A percentile compares a stretch with the other conserved stretches of the same genome.
Conservation (phyloP, 35 echinoderm and acorn worm species). For the Patiria miniata region DNA sequence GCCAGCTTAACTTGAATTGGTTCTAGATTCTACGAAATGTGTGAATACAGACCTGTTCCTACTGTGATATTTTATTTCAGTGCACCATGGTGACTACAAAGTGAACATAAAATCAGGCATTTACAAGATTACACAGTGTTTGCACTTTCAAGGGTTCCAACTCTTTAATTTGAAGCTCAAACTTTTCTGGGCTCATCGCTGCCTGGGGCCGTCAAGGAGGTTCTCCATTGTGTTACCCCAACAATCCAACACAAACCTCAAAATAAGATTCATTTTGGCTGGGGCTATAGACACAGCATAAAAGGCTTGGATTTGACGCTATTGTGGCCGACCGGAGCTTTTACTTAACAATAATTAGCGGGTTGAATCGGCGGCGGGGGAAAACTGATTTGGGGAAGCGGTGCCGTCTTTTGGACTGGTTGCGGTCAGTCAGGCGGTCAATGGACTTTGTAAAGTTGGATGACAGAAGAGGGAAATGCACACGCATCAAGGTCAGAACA, state of each 20-base stretch:
- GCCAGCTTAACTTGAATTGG: no score
- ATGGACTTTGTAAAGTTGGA: no score
- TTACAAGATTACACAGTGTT: slow-evolving; percentile 1
- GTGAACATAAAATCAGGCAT: no score
- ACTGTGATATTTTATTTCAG: no score
- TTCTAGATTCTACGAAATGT: no score
- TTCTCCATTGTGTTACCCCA: no score
- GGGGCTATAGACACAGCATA: not conserved
- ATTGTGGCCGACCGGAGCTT: slow-evolving; percentile 13
- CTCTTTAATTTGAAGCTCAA: not conserved
- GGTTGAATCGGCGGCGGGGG: not conserved
- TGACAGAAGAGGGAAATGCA: no score
- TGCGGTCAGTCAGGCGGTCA: no score
- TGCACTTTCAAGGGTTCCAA: slow-evolving; percentile 6
- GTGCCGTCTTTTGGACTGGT: no score
- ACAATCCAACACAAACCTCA: not conserved
- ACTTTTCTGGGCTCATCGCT: slow-evolving; percentile 10
- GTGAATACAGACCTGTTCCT: no score
- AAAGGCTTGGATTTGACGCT: not conserved
- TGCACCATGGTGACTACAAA: no score
- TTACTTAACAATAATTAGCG: slow-evolving; percentile 22
- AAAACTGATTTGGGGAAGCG: not conserved
- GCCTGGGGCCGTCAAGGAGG: not conserved
- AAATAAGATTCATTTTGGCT: not conserved
- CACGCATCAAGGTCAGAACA: no score